Evolutionary conservation across 2,888 invertebrate genomes (phyloP).

Genomic region (Hyposoter dolosus): DNA sequence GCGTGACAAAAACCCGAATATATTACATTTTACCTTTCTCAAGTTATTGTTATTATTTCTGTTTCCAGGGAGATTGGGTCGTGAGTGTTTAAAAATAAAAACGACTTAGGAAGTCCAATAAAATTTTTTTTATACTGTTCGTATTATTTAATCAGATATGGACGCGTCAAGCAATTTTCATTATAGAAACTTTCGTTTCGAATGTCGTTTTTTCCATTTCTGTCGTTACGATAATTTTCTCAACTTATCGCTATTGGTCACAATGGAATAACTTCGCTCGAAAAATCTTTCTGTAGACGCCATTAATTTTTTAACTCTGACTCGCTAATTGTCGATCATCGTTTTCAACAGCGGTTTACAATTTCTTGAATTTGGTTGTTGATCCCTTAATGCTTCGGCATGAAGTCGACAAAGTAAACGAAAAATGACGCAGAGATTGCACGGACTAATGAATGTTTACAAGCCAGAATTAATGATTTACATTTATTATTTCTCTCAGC

Average conservation of each 20-base stretch:
- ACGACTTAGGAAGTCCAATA: neutral
- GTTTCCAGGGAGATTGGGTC: neutral
- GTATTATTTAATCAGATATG: neutral
- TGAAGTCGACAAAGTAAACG: constrained; percentile 1
- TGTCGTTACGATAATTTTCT: neutral
- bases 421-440: constrained; percentile 17
- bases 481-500: constrained; percentile 47
- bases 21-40: neutral
- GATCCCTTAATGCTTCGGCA: neutral
- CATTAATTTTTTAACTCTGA: neutral
- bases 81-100: neutral
- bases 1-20: constrained; percentile 1
- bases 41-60: neutral
- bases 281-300: too few species aligned
- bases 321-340: neutral
- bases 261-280: neutral
- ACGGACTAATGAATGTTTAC: constrained; percentile 44
- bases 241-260: neutral
- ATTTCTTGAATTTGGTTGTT: neutral
- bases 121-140: neutral
- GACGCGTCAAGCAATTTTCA: neutral
- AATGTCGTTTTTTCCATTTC: neutral
- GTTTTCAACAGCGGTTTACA: neutral
- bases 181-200: neutral
- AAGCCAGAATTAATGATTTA: constrained; percentile 45